phyloP scores from a whole-genome alignment of 1,140 invertebrate species.

The Steinernema khuongi region DNA sequence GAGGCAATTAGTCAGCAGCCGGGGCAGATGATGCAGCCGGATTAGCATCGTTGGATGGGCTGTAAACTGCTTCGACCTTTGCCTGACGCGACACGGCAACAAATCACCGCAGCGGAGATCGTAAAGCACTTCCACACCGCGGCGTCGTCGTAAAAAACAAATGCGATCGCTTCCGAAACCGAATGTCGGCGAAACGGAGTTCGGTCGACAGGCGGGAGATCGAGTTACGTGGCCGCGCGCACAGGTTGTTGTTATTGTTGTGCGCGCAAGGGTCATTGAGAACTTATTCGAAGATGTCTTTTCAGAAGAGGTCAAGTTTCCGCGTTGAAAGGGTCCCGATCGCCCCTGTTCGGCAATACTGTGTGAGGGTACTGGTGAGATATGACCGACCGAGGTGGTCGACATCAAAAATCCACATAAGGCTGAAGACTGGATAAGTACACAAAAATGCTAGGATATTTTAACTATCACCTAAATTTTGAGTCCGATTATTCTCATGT shows the following conservation, averaged over 20 bases:
- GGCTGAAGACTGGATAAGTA: too few species aligned
- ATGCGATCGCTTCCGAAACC: not conserved
- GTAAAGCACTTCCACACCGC: not conserved
- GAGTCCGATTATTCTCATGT: too few species aligned
- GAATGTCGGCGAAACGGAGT: not conserved
- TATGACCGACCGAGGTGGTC: too few species aligned
- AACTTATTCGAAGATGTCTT: too few species aligned
- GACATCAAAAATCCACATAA: too few species aligned
- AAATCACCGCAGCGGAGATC: not conserved
- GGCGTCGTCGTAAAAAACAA: conserved; percentile 7
- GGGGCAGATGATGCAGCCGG: not conserved
- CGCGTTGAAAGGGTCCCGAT: too few species aligned
- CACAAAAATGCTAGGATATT: too few species aligned
- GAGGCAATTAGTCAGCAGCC: not conserved
- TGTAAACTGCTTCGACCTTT: not conserved
- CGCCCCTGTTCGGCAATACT: too few species aligned
- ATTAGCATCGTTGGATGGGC: not conserved
- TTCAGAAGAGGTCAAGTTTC: too few species aligned
- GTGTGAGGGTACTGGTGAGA: too few species aligned
- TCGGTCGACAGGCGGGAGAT: not conserved
- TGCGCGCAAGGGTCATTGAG: not conserved
- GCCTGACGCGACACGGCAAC: conserved; percentile 1
- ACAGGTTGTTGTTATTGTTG: not conserved
- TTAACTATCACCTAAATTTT: too few species aligned
- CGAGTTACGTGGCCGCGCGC: not conserved